phyloP scores from a whole-genome alignment of 2,888 invertebrate species.

The Agrotis segetum region DNA sequence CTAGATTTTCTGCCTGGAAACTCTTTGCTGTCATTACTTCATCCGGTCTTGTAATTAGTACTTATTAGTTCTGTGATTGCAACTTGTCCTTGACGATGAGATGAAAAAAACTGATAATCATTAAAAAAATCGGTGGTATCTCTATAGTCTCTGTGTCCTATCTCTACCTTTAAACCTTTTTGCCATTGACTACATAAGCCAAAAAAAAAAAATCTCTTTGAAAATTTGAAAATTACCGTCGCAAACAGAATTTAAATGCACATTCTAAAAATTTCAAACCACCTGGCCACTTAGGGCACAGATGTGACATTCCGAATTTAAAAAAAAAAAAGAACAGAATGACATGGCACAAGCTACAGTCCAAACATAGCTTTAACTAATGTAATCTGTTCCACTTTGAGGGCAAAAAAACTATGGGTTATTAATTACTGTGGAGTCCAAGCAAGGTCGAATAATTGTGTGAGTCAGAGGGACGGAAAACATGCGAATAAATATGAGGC shows the following conservation, averaged over 20 bases:
- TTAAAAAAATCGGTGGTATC: too few relatives aligned
- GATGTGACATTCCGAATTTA: slow-evolving; percentile 35
- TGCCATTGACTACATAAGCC: slow-evolving; percentile 11
- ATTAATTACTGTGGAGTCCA: slow-evolving; percentile 63
- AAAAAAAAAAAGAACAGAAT: slow-evolving; percentile 26
- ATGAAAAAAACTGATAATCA: not conserved
- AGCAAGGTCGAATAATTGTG: slow-evolving; percentile 67
- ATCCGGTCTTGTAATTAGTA: too few relatives aligned
- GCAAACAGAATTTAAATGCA: slow-evolving; percentile 9
- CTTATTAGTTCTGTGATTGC: not conserved
- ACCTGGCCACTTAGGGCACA: slow-evolving; percentile 38
- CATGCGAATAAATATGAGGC: slow-evolving; percentile 41
- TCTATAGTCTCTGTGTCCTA: too few relatives aligned
- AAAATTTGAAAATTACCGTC: too few relatives aligned
- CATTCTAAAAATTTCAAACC: slow-evolving; percentile 20
- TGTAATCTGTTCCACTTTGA: slow-evolving; percentile 55
- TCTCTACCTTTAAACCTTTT: too few relatives aligned
- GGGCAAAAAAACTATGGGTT: slow-evolving; percentile 66
- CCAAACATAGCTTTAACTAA: slow-evolving; percentile 13
- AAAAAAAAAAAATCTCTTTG: not conserved
- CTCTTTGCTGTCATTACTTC: slow-evolving; percentile 15
- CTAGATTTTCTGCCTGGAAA: slow-evolving; percentile 27
- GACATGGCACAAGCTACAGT: slow-evolving; percentile 22
- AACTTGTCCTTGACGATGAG: not conserved
- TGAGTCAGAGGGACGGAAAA: slow-evolving; percentile 62